Percentiles rank a stretch among this genome's conserved stretches.
These are phyloP conservation scores for Nerophis lumbriciformis DNA, from an alignment of 2,113 vertebrate genomes.

Conservation along the genomic window DNA sequence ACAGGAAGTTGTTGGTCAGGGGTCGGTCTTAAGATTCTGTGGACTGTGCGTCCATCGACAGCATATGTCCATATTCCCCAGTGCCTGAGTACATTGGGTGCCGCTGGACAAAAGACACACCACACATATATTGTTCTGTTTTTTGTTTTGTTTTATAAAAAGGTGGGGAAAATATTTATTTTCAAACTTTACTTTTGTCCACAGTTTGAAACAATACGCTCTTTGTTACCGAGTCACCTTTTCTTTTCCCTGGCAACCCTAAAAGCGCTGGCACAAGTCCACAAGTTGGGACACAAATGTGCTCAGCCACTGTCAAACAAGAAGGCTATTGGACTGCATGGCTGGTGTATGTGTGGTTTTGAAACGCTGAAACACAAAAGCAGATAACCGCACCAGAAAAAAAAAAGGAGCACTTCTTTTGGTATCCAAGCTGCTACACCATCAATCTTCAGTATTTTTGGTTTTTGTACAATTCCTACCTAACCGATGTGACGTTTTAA, in stretches of 20 bases:
- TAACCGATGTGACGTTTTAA: slow-evolving; percentile 45
- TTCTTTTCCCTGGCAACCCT: slow-evolving; percentile 45
- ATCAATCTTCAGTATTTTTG: slow-evolving; percentile 36
- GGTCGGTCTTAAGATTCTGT: slow-evolving; percentile 76
- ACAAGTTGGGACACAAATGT: slow-evolving; percentile 52
- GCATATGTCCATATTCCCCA: slow-evolving; percentile 76
- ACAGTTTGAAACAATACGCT: slow-evolving; percentile 51
- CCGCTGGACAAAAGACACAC: slow-evolving; percentile 45
- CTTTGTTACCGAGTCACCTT: slow-evolving; percentile 53
- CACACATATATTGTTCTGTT: slow-evolving; percentile 52
- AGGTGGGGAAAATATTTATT: slow-evolving; percentile 72
- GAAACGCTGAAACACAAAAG: slow-evolving; percentile 38
- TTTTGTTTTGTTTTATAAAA: slow-evolving; percentile 44
- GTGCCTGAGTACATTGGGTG: slow-evolving; percentile 59
- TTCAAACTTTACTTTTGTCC: slow-evolving; percentile 62
- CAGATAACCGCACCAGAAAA: slow-evolving; percentile 62
- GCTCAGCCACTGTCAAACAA: slow-evolving; percentile 46
- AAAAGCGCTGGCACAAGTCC: slow-evolving; percentile 50
- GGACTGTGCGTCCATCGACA: slow-evolving; percentile 85
- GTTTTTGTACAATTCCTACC: slow-evolving; percentile 49
- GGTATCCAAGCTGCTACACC: slow-evolving; percentile 58
- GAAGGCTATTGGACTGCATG: slow-evolving; percentile 35
- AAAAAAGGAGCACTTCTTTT: slow-evolving; percentile 54
- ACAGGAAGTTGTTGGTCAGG: slow-evolving; percentile 72
- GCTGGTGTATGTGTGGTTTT: slow-evolving; percentile 30